Evolutionary conservation across 92 coral and sea anemone species (phyloP).

Genomic region (Heliopora coerulea): DNA sequence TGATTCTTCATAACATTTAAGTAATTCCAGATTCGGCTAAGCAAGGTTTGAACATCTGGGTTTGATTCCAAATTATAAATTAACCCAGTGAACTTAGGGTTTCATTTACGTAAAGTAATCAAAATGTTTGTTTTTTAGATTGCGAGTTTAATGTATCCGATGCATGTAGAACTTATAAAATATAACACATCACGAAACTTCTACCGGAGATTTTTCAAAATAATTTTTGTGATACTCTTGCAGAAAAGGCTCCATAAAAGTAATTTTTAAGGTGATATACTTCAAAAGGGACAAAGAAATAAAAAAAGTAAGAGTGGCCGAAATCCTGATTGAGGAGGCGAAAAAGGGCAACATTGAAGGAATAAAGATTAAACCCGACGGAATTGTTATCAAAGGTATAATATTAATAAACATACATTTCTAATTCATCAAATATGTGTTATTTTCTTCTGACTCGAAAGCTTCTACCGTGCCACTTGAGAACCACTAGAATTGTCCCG

Average conservation of each 20-base stretch:
- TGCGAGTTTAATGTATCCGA: too few relatives aligned
- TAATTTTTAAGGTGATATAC: neutral
- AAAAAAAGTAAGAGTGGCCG: neutral
- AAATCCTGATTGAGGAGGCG: neutral
- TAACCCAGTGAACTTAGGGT: neutral
- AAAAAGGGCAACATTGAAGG: neutral
- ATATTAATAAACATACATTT: neutral
- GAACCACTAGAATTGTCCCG: too few relatives aligned
- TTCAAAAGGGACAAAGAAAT: neutral
- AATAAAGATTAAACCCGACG: neutral
- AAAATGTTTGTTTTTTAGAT: neutral
- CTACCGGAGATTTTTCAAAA: neutral
- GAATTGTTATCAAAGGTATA: neutral
- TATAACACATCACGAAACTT: too few relatives aligned
- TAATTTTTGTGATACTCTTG: neutral
- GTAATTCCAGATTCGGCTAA: too few relatives aligned
- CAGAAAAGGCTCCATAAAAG: slow-evolving; percentile 9
- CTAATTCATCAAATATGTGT: too few relatives aligned
- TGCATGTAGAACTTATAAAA: too few relatives aligned
- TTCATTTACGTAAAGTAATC: neutral
- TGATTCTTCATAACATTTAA: too few relatives aligned
- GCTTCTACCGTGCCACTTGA: too few relatives aligned
- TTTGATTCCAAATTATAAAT: too few relatives aligned
- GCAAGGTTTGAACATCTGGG: too few relatives aligned
- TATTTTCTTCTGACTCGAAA: too few relatives aligned